phyloP scores from a whole-genome alignment of 2,888 invertebrate species.

The Stenodera caucasica region DNA sequence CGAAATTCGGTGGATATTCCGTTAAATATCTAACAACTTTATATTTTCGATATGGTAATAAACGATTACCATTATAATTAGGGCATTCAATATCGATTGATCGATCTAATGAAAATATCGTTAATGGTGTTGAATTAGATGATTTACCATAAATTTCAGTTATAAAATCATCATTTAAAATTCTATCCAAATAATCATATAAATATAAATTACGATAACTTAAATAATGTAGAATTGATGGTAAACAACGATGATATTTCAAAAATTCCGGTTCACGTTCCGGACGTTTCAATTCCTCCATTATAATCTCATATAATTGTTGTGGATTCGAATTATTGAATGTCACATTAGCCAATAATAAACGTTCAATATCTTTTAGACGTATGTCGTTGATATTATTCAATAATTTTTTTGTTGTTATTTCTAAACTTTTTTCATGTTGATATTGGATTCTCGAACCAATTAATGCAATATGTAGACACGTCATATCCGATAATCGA shows the following conservation, averaged over 20 bases:
- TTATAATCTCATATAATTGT: conserved; percentile 56
- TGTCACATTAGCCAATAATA: conserved; percentile 64
- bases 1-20: conserved; percentile 61
- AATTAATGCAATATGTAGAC: conserved; percentile 68
- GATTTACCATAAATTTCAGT: conserved; percentile 59
- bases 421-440: conserved; percentile 55
- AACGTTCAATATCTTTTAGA: conserved; percentile 75
- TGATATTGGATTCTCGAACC: conserved; percentile 61
- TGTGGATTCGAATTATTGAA: conserved; percentile 60
- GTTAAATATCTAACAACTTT: conserved; percentile 63
- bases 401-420: conserved; percentile 60
- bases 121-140: conserved; percentile 52
- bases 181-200: conserved; percentile 61
- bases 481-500: conserved; percentile 63
- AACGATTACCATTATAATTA: conserved; percentile 61
- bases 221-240: conserved; percentile 65
- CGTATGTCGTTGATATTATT: conserved; percentile 57
- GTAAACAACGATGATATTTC: conserved; percentile 63
- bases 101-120: conserved; percentile 66
- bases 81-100: conserved; percentile 64
- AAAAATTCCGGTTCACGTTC: conserved; percentile 61
- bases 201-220: conserved; percentile 62
- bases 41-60: conserved; percentile 57
- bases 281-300: conserved; percentile 59
- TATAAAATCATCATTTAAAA: conserved; percentile 63